Base-by-base conservation (phyloP, 2,113 vertebrate species). In the Merops nubicus region DNA sequence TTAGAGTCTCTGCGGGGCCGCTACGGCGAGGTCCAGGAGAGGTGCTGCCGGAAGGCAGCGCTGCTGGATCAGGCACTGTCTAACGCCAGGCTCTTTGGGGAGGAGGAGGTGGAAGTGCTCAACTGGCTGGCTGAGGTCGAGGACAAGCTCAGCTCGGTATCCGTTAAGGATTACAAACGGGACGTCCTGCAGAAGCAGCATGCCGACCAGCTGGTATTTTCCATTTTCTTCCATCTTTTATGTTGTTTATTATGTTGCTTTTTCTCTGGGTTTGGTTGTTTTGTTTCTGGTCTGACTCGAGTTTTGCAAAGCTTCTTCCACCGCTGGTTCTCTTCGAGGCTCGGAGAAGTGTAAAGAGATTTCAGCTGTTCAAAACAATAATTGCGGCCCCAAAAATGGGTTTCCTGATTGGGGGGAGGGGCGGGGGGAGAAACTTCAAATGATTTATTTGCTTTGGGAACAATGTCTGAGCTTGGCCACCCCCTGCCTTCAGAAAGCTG, bases 101-200 rank as follows among this genome's bases (percentile, higher is more conserved):
- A 99, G 98, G 99, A 99, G 47, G 99, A 99, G 98, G 99, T 99
- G 92, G 99, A 99, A 98, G 99, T 99, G 98, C 98, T 99, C 98
- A 99, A 99, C 98, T 99, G 99, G 99, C 98, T 99, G 98, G 99
- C 99, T 13, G 99, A 99, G 98, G 99, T 99, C 93, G 99, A 99
- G 97, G 99, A 99, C 98, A 99, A 99, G 42, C 99, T 99, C 93
- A 85, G 97, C 93, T 98, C 98, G 96, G 99, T 99, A 92, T 98
- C 98, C 42, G 78, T 99, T 93, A 99, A 99, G 98, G 99, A 98
- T 98, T 99, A 98, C 98, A 99, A 97, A 98, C 98, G 97, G 82
- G 98, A 99, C 91, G 97, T 98, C 97, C 98, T 99, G 97, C 98
- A 98, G 95, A 98, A 99, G 98, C 99, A 99, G 96, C 99, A 99